These are phyloP conservation scores for Anas platyrhynchos DNA, from an alignment of 2,113 vertebrate species.

Conservation along the genomic window DNA sequence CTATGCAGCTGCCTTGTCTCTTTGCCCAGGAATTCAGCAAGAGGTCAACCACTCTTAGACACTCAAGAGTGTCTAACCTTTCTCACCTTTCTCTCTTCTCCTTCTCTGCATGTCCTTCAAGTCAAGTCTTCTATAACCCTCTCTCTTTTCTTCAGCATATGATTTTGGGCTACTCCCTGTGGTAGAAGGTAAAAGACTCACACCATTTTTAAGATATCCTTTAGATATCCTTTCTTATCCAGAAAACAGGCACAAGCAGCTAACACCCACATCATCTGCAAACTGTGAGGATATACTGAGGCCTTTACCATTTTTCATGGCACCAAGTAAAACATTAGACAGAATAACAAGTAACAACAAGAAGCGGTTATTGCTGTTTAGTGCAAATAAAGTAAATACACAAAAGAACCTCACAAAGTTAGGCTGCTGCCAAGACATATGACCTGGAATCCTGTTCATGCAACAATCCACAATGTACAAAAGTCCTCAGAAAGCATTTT, in stretches of 20 bases:
- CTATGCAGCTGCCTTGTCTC: background rate
- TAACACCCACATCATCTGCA: background rate
- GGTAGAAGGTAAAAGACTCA: background rate
- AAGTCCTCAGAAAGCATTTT: background rate
- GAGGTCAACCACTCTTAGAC: background rate
- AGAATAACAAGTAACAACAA: background rate
- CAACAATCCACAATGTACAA: background rate
- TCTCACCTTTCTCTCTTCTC: background rate
- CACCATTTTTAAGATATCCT: background rate
- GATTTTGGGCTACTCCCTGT: background rate
- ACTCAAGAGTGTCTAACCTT: background rate
- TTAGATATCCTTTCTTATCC: background rate
- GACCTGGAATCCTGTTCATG: background rate
- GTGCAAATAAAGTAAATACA: background rate
- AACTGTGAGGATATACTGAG: background rate
- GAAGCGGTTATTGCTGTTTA: background rate
- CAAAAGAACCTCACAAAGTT: background rate
- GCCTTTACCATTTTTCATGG: background rate
- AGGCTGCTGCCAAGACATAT: background rate
- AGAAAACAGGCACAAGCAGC: background rate
- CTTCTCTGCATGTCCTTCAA: background rate
- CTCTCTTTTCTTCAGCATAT: background rate
- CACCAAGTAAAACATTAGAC: background rate
- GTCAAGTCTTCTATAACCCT: background rate
- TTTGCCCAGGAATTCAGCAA: background rate